Conservation (phyloP, 2,797 vertebrate species). For the Coendou prehensilis region DNA sequence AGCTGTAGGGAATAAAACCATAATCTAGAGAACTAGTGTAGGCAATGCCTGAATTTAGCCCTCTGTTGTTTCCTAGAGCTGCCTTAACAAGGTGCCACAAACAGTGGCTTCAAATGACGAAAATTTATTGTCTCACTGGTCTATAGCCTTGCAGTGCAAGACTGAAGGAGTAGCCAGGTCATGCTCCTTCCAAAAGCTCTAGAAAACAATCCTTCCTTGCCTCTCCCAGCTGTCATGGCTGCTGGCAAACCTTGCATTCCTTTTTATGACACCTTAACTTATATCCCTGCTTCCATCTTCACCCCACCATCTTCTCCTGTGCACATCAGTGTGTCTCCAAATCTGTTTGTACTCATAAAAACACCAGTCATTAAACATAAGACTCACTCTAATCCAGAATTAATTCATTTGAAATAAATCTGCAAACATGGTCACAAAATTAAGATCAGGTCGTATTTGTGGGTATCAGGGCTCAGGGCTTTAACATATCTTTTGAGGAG, state of each 20-base stretch:
- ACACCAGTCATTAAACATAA: background rate
- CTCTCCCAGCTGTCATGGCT: background rate
- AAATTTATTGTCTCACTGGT: background rate
- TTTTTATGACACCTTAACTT: background rate
- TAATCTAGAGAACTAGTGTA: background rate
- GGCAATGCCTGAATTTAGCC: background rate
- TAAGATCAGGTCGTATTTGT: background rate
- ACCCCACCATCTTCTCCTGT: background rate
- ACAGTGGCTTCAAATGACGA: background rate
- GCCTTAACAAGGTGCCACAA: background rate
- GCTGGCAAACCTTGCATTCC: background rate
- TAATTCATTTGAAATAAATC: background rate
- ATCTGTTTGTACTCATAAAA: background rate
- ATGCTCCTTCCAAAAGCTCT: background rate
- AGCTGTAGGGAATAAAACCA: fast-evolving
- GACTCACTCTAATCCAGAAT: background rate
- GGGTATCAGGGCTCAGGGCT: background rate
- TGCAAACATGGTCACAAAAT: constrained; percentile 1
- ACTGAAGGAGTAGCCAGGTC: background rate
- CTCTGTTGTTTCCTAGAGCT: background rate
- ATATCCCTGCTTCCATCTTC: background rate
- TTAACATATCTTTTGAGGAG: background rate
- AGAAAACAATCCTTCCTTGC: background rate
- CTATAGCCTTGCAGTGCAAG: background rate
- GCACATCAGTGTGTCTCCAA: background rate